A percentile compares a stretch with the other conserved stretches of the same genome.
Evolutionary conservation across 2,113 vertebrate species (phyloP).

Genomic region (Solenodon paradoxus): DNA sequence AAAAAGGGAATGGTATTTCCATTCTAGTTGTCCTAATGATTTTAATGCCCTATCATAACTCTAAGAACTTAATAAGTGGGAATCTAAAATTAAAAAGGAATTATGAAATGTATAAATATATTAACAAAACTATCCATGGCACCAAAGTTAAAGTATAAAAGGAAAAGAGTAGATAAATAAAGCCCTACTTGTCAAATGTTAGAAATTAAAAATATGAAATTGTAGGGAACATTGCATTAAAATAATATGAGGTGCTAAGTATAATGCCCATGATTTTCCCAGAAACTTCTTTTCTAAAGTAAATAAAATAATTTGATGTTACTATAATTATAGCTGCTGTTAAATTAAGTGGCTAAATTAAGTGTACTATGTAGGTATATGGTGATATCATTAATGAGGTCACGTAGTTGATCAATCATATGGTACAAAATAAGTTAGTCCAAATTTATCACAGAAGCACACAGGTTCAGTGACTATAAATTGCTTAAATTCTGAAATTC

Average conservation of each 20-base stretch:
- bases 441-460: background rate
- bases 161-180: background rate
- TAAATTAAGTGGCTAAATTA: background rate
- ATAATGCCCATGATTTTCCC: background rate
- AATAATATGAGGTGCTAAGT: background rate
- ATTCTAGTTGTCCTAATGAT: background rate
- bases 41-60: background rate
- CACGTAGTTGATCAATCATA: background rate
- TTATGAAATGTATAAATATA: background rate
- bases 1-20: background rate
- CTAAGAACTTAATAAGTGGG: background rate
- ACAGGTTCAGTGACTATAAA: background rate
- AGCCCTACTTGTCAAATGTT: background rate
- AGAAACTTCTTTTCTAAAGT: slow-evolving; percentile 29
- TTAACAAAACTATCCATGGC: background rate
- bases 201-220: background rate
- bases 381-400: background rate
- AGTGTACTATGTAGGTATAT: background rate
- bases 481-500: background rate
- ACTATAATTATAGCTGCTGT: background rate
- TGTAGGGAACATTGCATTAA: background rate
- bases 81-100: background rate
- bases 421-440: background rate
- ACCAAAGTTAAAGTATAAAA: background rate
- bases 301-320: background rate